Evolutionary conservation across 1,140 invertebrate species (phyloP), one percentile per base, ranked within the genome.

Genomic region (Drosophila navojoa): DNA sequence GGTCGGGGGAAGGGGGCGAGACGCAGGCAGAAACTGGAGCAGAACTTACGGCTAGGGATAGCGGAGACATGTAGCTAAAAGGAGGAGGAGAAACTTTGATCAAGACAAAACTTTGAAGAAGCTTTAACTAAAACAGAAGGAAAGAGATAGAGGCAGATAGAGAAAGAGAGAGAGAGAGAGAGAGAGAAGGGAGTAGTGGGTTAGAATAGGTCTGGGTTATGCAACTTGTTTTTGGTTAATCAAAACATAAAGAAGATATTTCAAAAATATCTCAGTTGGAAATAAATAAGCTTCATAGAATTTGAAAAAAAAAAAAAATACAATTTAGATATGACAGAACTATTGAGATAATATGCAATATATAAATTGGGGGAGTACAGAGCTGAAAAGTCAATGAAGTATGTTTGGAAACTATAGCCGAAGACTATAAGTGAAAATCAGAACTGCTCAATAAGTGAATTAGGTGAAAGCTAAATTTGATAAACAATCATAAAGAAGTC

Each of bases 1-100:
- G 81, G 78, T 87, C 74, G 70, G 81, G 81, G 81, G 77, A 15
- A 6, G 9, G 15, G n/a, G 15, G 42, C n/a, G 6, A 45, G 16
- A 16, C 29, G n/a, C 13, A 4, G 35, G 32, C 19, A 10, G 10
- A 9, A 35, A 9, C 32, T 5, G 16, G 27, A 57, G 13, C 52
- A 16, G 58, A 47, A 45, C 15, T 53, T 40, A 66, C 60, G 25
- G 71, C 44, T 74, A 62, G 55, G 55, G 45, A 45, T 45, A 45
- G 6, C 10, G n/a, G 25, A 47, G 11, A 13, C 66, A 69, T 73
- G 71, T 74, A 70, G 71, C 71, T 74, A 70, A 45, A 15, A 45
- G 16, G 42, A 6, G 0, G 42, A 60, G 5, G 10, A 25, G 4
- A 25, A 22, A 13, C 0, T 19, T 25, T 4, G 15, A 45, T 15